Percentiles rank a stretch among this genome's conserved stretches.
Conservation (phyloP, 1,140 invertebrate species). For the Bombus superbus region DNA sequence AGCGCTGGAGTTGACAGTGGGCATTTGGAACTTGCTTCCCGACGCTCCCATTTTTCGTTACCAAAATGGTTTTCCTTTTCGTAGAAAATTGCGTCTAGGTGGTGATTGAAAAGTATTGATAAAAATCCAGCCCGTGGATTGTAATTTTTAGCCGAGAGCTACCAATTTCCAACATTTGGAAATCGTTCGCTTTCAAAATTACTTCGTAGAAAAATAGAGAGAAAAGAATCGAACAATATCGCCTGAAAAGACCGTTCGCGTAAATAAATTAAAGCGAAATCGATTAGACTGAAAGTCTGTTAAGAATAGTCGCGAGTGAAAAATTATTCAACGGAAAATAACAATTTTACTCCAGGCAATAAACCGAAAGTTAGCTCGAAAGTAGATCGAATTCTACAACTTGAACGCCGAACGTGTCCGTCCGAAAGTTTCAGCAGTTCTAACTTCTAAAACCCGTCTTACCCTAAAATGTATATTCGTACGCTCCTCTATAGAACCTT, state of each 20-base stretch:
- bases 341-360: background rate
- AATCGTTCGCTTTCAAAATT: background rate
- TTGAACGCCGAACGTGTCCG: background rate
- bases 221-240: background rate
- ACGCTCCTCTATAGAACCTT: background rate
- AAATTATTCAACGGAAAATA: no score
- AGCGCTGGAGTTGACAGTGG: background rate
- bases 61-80: background rate
- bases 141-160: background rate
- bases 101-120: background rate
- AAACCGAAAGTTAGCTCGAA: background rate
- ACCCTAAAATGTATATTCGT: slow-evolving; percentile 9
- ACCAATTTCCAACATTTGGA: background rate
- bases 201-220: background rate
- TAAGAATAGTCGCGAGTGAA: no score
- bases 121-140: background rate
- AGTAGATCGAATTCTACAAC: background rate
- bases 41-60: background rate
- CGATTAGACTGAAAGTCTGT: no score
- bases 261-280: no score
- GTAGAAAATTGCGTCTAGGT: background rate
- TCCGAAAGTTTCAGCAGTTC: background rate
- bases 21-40: background rate
- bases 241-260: no score
- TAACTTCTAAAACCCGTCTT: slow-evolving; percentile 22